Evolutionary conservation across 1,140 invertebrate species (phyloP), one percentile per base, ranked within the genome.

Genomic region (Bilobella aurantiaca): DNA sequence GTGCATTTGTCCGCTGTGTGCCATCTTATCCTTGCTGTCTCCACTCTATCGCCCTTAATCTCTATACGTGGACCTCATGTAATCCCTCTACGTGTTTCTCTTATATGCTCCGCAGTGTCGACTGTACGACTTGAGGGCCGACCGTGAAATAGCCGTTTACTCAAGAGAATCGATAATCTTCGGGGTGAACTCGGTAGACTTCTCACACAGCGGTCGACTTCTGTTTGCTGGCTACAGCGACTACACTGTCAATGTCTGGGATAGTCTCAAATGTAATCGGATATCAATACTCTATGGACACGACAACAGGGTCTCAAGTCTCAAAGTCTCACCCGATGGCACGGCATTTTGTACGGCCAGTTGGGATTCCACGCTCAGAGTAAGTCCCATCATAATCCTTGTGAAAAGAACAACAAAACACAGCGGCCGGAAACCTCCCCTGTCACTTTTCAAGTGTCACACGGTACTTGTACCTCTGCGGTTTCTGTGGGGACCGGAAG

Each of bases 151-250:
- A 28, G 93, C 93, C 31, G 85, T 93, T 68, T 99, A 98, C 78
- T 87, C 87, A 69, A 97, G 97, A 80, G 93, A 98, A 75, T 96
- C 92, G 77, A 93, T 99, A 72, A 90, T 99, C 74, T 99, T 99
- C 83, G 96, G 93, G 31, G 94, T 96, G 3, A 99, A 98, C 80
- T 90, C 93, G 3, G 93, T 99, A 37, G 96, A 99, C 79, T 93
- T 99, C 76, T 97, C 93, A 64, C 85, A 96, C 25, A 98, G 94
- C 78, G 93, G 89, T 28, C 88, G 96, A 16, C 79, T 98, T 59
- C 81, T 98, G 69, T 98, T 99, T 81, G 95, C 95, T 69, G 97
- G 96, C 58, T 99, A 99, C 81, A 96, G 96, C 79, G 97, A 99
- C 80, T 97, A 99, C 78, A 97, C 94, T 21, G 90, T 98, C 3